Evolutionary conservation across 2,888 invertebrate species (phyloP).

Genomic region (Cerastis rubricosa): DNA sequence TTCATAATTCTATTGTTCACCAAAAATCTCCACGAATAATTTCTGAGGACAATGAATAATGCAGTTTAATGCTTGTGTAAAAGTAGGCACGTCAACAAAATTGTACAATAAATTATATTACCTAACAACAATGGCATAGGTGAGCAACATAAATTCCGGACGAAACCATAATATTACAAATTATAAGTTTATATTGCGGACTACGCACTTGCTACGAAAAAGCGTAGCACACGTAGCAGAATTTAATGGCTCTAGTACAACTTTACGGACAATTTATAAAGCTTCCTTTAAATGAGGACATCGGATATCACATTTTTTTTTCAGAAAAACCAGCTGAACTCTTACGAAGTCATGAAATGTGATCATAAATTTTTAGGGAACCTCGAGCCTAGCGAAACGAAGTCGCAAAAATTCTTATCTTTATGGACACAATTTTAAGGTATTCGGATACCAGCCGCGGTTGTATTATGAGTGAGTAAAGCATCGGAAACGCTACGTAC

Average conservation of each 20-base stretch:
- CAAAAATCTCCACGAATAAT: slow-evolving; percentile 62
- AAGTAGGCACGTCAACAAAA: slow-evolving; percentile 39
- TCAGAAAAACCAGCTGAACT: slow-evolving; percentile 73
- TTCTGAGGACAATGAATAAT: slow-evolving; percentile 48
- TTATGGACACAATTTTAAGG: slow-evolving; percentile 82
- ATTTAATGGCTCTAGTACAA: slow-evolving; percentile 49
- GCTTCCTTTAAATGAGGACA: slow-evolving; percentile 69
- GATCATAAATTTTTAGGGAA: slow-evolving; percentile 82
- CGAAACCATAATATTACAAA: slow-evolving; percentile 21
- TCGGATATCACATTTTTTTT: slow-evolving; percentile 72
- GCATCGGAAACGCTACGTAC: slow-evolving; percentile 63
- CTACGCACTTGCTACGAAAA: slow-evolving; percentile 57
- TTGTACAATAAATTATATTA: slow-evolving; percentile 9
- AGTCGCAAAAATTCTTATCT: slow-evolving; percentile 83
- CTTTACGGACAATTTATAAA: slow-evolving; percentile 63
- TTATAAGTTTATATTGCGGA: slow-evolving; percentile 30
- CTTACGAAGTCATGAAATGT: slow-evolving; percentile 79
- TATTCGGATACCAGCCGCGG: slow-evolving; percentile 74
- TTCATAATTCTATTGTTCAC: slow-evolving; percentile 78
- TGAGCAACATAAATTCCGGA: slow-evolving; percentile 28
- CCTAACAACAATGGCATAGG: slow-evolving; percentile 12
- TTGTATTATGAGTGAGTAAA: slow-evolving; percentile 70
- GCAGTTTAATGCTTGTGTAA: slow-evolving; percentile 44
- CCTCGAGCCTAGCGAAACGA: slow-evolving; percentile 75
- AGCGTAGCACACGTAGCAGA: slow-evolving; percentile 53